Base-by-base conservation (phyloP, 2,113 vertebrate genomes). In the Podarcis raffonei region DNA sequence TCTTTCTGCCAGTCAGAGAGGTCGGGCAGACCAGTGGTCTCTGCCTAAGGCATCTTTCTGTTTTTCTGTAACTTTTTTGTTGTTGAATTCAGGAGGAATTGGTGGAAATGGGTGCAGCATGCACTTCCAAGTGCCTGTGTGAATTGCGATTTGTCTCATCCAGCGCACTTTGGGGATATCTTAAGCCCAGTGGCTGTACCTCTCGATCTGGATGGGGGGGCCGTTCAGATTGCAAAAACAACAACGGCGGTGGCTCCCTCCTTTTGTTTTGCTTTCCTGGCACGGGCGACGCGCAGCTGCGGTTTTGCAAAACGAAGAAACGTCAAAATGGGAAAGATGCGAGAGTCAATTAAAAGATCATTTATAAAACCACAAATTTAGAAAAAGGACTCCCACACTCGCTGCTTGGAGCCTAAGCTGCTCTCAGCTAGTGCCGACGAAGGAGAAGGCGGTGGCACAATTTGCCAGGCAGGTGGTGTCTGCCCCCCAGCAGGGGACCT, bases 81-180 rank as follows among this genome's bases (percentile, higher is more conserved):
- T 76, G 35, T 39, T 22, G 18, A 76, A 76, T 32, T 74, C 72
- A 35, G 8, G 35, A 42, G 75, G 35, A 25, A 76, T 37, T 9
- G 22, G 76, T 79, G 12, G 27, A 79, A 53, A 16, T 57, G 27
- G 77, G 48, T 15, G 9, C 13, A 3, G 48, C 13, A 3, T 4
- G 39, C 3, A 6, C 2, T 1, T 25, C 48, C n/a, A 18, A 18
- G 16, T 2, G 35, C 5, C 6, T 9, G 20, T 81, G 2, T 2
- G 59, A 7, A 37, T 62, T 22, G 9, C 1, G 9, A 65, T 23
- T 65, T 37, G 59, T 37, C 20, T 81, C 32, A 0, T 35, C 22
- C 3, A 9, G 62, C 39, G 3, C 6, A 22, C 11, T 53, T 66
- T 27, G 2, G 15, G 37, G 62, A 48, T 23, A 42, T 69, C 23